phyloP scores from a whole-genome alignment of 2,113 vertebrate species.

The Scomber colias region DNA sequence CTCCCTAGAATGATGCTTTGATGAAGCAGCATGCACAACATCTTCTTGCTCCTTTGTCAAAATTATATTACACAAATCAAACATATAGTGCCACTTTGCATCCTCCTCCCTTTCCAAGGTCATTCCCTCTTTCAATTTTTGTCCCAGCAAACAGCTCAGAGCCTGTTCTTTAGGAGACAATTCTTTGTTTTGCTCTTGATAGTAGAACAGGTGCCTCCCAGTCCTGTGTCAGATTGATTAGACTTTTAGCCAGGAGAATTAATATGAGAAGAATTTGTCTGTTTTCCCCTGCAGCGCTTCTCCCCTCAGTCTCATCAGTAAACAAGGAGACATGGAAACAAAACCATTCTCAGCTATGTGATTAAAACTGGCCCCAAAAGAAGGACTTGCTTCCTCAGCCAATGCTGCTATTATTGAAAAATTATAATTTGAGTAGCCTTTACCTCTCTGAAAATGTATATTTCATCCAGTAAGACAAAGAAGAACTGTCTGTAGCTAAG shows the following conservation, averaged over 20 bases:
- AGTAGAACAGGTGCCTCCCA: constrained; percentile 60
- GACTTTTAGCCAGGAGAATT: constrained; percentile 79
- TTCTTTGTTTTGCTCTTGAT: constrained; percentile 49
- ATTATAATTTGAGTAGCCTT: constrained; percentile 30
- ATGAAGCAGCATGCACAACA: constrained; percentile 41
- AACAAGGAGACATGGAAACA: constrained; percentile 77
- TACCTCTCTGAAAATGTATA: constrained; percentile 26
- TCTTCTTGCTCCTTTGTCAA: constrained; percentile 55
- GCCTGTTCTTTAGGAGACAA: constrained; percentile 43
- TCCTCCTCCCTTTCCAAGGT: constrained; percentile 60
- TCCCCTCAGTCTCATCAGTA: constrained; percentile 74
- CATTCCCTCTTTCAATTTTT: constrained; percentile 51
- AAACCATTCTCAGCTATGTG: constrained; percentile 69
- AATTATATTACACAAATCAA: constrained; percentile 68
- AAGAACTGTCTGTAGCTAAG: not conserved
- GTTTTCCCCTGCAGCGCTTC: constrained; percentile 61
- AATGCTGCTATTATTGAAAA: constrained; percentile 65
- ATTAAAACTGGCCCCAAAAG: constrained; percentile 74
- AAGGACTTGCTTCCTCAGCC: constrained; percentile 48
- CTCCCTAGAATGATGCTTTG: constrained; percentile 43
- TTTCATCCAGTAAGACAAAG: constrained; percentile 26
- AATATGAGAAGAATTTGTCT: constrained; percentile 74
- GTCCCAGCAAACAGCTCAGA: not conserved
- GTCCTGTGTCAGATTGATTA: constrained; percentile 78
- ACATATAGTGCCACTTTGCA: constrained; percentile 45